Evolutionary conservation across 2,888 invertebrate species (phyloP).

Genomic region (Leucophora obtusa): DNA sequence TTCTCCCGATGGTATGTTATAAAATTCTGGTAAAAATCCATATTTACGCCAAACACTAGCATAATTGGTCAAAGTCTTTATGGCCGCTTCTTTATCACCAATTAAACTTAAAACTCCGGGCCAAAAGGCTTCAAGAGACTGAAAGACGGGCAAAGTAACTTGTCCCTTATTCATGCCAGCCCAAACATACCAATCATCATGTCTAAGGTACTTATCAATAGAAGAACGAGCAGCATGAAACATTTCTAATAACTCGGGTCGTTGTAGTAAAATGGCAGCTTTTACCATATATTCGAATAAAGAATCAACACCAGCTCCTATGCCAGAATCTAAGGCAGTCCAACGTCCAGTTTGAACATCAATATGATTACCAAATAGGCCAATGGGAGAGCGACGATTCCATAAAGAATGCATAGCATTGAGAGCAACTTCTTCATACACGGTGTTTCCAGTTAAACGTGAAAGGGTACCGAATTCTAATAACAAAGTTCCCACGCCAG

Average conservation of each 20-base stretch:
- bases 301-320: conserved; percentile 97
- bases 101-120: conserved; percentile 94
- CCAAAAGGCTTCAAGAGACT: conserved; percentile 99
- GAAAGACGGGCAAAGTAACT: conserved; percentile 97
- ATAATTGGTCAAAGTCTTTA: conserved; percentile 96
- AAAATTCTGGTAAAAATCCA: conserved; percentile 98
- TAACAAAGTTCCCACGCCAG: conserved; percentile 97
- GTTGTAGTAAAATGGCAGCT: conserved; percentile 93
- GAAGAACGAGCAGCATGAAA: conserved; percentile 88
- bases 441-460: conserved; percentile 93
- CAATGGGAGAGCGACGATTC: conserved; percentile 90
- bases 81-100: conserved; percentile 93
- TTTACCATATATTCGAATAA: conserved; percentile 99
- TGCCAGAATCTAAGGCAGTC: conserved; percentile 99
- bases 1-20: conserved; percentile 93
- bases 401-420: conserved; percentile 94
- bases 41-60: conserved; percentile 98
- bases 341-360: conserved; percentile 96
- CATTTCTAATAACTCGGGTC: conserved; percentile 94
- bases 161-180: conserved; percentile 98
- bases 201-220: conserved; percentile 91
- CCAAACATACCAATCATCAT: conserved; percentile 99
- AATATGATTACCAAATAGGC: conserved; percentile 97
- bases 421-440: conserved; percentile 96
- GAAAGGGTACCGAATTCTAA: conserved; percentile 97